Conservation (phyloP, 2,888 invertebrate genomes). For the Dermolepida albohirtum region DNA sequence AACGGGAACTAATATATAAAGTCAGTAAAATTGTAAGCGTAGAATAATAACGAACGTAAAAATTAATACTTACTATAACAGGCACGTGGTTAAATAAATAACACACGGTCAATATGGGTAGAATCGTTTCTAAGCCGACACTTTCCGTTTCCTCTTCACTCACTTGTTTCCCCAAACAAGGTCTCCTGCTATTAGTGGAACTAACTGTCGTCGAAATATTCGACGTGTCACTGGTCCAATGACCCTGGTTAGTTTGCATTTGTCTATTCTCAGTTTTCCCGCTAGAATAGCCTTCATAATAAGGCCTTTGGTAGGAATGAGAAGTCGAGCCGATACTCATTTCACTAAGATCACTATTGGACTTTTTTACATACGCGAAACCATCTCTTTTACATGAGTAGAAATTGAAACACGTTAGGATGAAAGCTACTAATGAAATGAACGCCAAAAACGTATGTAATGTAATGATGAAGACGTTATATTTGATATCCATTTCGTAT, state of each 20-base stretch:
- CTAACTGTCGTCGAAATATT: constrained; percentile 68
- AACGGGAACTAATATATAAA: no score
- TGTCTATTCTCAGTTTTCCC: constrained; percentile 33
- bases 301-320: constrained; percentile 54
- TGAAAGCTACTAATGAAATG: constrained; percentile 65
- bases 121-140: constrained; percentile 65
- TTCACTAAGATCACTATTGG: constrained; percentile 63
- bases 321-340: constrained; percentile 55
- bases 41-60: no score
- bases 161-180: constrained; percentile 63
- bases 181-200: constrained; percentile 68
- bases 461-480: constrained; percentile 67
- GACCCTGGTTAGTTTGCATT: constrained; percentile 26
- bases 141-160: constrained; percentile 57
- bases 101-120: constrained; percentile 69
- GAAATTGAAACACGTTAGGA: constrained; percentile 61
- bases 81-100: constrained; percentile 72
- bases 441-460: constrained; percentile 67
- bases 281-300: constrained; percentile 61
- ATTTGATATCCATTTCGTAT: constrained; percentile 65
- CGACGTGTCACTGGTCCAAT: constrained; percentile 65
- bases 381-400: constrained; percentile 54
- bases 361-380: constrained; percentile 63
- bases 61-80: constrained; percentile 68
- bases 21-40: no score